Evolutionary conservation across 2,888 invertebrate genomes (phyloP), one percentile per base, ranked within the genome.

Genomic region (Stenotaenia linearis): DNA sequence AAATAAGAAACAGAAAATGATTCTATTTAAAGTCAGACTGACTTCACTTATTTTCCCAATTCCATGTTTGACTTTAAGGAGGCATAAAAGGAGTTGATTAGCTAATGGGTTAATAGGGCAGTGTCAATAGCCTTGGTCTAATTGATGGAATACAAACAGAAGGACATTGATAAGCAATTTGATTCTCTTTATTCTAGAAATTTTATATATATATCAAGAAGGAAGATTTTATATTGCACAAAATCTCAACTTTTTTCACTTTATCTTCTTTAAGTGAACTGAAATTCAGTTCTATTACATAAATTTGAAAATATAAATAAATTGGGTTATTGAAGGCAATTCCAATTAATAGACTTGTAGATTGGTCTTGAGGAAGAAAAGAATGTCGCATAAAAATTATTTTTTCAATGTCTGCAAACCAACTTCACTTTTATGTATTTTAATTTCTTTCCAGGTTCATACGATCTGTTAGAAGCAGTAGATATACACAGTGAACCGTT

Each of bases 381-480:
- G n/a, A n/a, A n/a, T n/a, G n/a, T n/a, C n/a, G n/a, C n/a, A n/a
- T n/a, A n/a, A n/a, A n/a, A n/a, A n/a, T n/a, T n/a, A n/a, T n/a
- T n/a, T n/a, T n/a, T n/a, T n/a, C n/a, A n/a, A n/a, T n/a, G n/a
- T n/a, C n/a, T n/a, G n/a, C n/a, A n/a, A n/a, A n/a, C n/a, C n/a
- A n/a, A n/a, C n/a, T n/a, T n/a, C n/a, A n/a, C n/a, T 18, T n/a
- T n/a, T 50, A 50, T 6, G 18, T 6, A 7, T 3, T 78, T 40
- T 61, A 74, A 77, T 45, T 9, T 74, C n/a, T 10, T 79, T 75
- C 10, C 81, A 86, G 88, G 88, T 77, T 86, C 90, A 78, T 90
- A 91, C 80, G 92, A 93, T 86, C 87, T 92, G 56, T 87, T 93
- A 80, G 89, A 90, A 37, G 89, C 89, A 81, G 88, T 91, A 23